These are phyloP conservation scores for Metacarcinus magister DNA, from an alignment of 2,888 invertebrate species.

Conservation along the genomic window DNA sequence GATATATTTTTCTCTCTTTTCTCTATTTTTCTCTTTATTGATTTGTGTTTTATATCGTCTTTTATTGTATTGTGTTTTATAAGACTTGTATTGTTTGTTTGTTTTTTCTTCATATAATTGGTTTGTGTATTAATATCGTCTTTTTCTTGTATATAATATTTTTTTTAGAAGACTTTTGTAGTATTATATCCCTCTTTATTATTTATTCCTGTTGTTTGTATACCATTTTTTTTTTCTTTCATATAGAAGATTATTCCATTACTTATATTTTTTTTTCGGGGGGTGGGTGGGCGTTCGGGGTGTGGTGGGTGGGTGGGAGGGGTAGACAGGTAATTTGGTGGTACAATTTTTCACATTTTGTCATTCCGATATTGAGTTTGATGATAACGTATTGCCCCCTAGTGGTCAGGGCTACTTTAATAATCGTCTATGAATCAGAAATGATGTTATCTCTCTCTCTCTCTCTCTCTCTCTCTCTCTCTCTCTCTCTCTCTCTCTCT, in stretches of 20 bases:
- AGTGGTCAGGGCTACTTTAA: slow-evolving; percentile 16
- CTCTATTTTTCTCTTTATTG: background rate
- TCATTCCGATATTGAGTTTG: background rate
- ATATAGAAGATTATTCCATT: background rate
- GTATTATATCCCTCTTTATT: background rate
- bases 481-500: background rate
- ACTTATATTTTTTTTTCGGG: background rate
- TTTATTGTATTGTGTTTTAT: background rate
- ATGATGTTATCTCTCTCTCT: background rate
- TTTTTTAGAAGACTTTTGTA: too few relatives aligned
- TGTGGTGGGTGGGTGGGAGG: too few relatives aligned
- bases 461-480: slow-evolving; percentile 13
- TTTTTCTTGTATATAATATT: background rate
- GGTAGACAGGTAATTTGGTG: too few relatives aligned
- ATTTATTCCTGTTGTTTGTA: background rate
- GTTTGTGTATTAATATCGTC: background rate
- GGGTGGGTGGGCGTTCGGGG: too few relatives aligned
- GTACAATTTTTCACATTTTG: too few relatives aligned
- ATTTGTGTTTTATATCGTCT: background rate
- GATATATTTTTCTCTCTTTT: background rate
- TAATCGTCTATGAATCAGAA: background rate
- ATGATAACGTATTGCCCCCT: background rate
- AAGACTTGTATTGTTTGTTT: background rate
- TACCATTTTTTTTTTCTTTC: background rate
- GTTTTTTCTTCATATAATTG: background rate